phyloP scores from a whole-genome alignment of 1,140 invertebrate genomes.

The Leptinotarsa undecemlineata region DNA sequence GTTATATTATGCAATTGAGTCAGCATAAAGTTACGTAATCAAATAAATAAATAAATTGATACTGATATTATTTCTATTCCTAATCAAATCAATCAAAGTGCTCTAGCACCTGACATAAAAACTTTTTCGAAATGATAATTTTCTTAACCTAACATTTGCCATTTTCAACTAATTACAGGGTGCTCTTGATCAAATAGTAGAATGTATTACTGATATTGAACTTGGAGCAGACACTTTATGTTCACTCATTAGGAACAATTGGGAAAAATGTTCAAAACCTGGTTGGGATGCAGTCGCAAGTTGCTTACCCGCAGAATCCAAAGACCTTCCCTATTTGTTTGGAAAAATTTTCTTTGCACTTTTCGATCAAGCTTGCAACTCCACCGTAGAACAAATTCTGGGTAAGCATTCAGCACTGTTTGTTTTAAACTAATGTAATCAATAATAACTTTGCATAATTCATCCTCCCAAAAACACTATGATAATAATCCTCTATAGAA shows the following conservation, averaged over 20 bases:
- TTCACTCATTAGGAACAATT: conserved; percentile 28
- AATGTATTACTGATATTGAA: conserved; percentile 26
- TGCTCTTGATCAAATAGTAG: neutral
- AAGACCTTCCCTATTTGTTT: conserved; percentile 18
- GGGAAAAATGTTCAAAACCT: conserved; percentile 27
- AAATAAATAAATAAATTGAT: no score
- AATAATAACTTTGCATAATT: no score
- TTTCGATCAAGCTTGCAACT: conserved; percentile 24
- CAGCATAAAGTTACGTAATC: no score
- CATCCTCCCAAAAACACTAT: no score
- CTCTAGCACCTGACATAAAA: no score
- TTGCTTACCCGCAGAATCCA: conserved; percentile 31
- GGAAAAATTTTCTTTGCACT: conserved; percentile 13
- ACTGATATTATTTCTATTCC: no score
- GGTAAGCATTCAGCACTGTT: conserved; percentile 23
- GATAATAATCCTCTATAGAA: no score
- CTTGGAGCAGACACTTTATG: conserved; percentile 29
- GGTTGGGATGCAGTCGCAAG: conserved; percentile 9
- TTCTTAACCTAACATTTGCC: neutral
- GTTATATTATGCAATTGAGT: no score
- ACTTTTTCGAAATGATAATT: no score
- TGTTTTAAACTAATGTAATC: no score
- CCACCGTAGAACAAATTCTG: conserved; percentile 31
- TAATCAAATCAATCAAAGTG: no score
- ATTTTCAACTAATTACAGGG: neutral